A percentile compares a stretch with the other conserved stretches of the same genome.
These are phyloP conservation scores for Danionella cerebrum DNA, from an alignment of 2,113 vertebrate genomes.

Conservation along the genomic window DNA sequence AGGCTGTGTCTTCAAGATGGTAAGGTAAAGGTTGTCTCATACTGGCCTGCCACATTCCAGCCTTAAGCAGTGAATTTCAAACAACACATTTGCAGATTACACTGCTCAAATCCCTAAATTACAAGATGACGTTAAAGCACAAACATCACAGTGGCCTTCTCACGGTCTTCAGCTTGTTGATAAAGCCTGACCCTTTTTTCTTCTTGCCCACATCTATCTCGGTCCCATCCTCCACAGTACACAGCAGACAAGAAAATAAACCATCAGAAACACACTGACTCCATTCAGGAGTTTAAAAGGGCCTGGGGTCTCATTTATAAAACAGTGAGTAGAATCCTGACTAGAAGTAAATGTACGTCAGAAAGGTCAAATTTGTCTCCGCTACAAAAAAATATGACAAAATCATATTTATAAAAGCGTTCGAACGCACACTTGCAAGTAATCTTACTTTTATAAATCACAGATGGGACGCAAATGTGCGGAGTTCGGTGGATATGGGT, in stretches of 20 bases:
- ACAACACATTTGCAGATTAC: background rate
- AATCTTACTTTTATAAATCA: too few relatives aligned
- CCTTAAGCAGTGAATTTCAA: background rate
- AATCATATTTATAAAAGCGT: too few relatives aligned
- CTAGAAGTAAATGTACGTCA: too few relatives aligned
- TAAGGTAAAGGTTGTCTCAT: background rate
- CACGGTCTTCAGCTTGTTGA: conserved; percentile 61
- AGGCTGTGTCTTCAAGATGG: background rate
- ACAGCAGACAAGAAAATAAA: conserved; percentile 59
- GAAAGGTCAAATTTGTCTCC: too few relatives aligned
- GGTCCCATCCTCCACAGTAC: conserved; percentile 53
- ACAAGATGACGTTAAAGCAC: conserved; percentile 32
- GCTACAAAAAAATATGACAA: too few relatives aligned
- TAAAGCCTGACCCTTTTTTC: conserved; percentile 56
- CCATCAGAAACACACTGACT: conserved; percentile 33
- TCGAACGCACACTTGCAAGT: too few relatives aligned
- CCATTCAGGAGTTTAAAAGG: conserved; percentile 46
- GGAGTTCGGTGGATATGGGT: too few relatives aligned
- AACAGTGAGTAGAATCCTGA: too few relatives aligned
- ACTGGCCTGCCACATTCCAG: background rate
- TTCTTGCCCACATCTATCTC: conserved; percentile 14
- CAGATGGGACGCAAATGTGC: too few relatives aligned
- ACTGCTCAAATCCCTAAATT: background rate
- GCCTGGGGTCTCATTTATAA: too few relatives aligned
- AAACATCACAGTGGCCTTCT: conserved; percentile 62